Percentiles rank a stretch among this genome's conserved stretches.
phyloP scores from a whole-genome alignment of 2,113 vertebrate species.

The Campylomormyrus tamandua region DNA sequence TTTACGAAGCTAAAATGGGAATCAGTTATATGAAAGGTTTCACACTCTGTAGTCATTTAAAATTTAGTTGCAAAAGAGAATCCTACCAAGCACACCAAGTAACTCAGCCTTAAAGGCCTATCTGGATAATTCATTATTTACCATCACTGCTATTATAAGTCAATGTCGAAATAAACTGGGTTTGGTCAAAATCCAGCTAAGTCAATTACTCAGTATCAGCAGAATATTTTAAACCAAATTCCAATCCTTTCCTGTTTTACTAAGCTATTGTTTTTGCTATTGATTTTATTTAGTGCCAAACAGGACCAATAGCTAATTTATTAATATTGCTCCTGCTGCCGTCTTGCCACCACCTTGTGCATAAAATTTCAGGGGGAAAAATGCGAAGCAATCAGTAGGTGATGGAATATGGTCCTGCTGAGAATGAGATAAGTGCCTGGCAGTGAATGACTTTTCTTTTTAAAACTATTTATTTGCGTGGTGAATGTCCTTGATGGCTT shows the following conservation, averaged over 20 bases:
- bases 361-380: not conserved
- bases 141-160: not conserved
- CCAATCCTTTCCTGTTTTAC: not conserved
- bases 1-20: not conserved
- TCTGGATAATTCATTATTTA: not conserved
- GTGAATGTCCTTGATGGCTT: not conserved
- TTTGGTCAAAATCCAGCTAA: not conserved
- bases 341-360: not conserved
- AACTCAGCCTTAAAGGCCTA: not conserved
- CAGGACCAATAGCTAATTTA: not conserved
- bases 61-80: not conserved
- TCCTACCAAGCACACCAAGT: not conserved
- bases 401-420: not conserved
- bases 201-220: conserved; percentile 2
- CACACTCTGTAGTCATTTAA: not conserved
- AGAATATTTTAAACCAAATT: not conserved
- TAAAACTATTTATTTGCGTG: not conserved
- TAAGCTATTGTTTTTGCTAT: not conserved
- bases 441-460: not conserved
- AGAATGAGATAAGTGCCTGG: not conserved
- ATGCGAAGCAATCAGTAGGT: not conserved
- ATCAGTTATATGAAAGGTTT: not conserved
- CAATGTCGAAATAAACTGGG: not conserved
- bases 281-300: not conserved
- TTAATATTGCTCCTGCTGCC: not conserved